Evolutionary conservation across 1,140 invertebrate genomes (phyloP).

Genomic region (Pachypeltis micranthus): DNA sequence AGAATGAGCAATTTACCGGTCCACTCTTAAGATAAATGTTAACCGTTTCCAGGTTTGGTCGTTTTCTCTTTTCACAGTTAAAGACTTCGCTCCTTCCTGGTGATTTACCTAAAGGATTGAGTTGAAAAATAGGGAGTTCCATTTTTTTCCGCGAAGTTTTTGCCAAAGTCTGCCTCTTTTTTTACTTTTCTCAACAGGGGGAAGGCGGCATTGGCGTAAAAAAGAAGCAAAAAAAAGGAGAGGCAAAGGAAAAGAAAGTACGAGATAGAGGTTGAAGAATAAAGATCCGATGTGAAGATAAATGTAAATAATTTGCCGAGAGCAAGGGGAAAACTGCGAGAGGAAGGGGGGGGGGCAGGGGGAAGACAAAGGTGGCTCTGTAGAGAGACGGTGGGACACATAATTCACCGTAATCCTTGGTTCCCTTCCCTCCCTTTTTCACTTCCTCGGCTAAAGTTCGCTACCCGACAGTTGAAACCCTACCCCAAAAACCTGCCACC

Average conservation of each 20-base stretch:
- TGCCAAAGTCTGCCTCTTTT: neutral
- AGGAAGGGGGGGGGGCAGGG: slow-evolving; percentile 3
- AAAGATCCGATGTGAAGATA: slow-evolving; percentile 22
- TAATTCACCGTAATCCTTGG: slow-evolving; percentile 20
- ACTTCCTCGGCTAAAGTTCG: too few species aligned
- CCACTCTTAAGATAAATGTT: too few species aligned
- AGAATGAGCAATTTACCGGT: neutral
- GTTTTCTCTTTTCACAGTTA: neutral
- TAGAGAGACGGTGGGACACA: neutral
- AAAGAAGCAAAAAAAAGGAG: neutral
- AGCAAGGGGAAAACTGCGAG: slow-evolving; percentile 11
- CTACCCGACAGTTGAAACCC: too few species aligned
- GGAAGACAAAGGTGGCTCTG: slow-evolving; percentile 2
- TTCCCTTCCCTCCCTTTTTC: neutral
- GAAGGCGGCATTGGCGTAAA: neutral
- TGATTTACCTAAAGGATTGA: neutral
- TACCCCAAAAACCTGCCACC: too few species aligned
- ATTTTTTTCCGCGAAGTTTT: neutral
- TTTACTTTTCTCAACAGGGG: too few species aligned
- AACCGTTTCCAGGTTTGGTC: neutral
- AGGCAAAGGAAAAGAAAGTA: slow-evolving; percentile 1
- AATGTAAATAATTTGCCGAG: slow-evolving; percentile 27
- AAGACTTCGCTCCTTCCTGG: neutral
- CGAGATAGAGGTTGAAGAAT: slow-evolving; percentile 13
- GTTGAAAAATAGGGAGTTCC: neutral